phyloP scores from a whole-genome alignment of 2,113 vertebrate species.

The Phoenicopterus ruber region DNA sequence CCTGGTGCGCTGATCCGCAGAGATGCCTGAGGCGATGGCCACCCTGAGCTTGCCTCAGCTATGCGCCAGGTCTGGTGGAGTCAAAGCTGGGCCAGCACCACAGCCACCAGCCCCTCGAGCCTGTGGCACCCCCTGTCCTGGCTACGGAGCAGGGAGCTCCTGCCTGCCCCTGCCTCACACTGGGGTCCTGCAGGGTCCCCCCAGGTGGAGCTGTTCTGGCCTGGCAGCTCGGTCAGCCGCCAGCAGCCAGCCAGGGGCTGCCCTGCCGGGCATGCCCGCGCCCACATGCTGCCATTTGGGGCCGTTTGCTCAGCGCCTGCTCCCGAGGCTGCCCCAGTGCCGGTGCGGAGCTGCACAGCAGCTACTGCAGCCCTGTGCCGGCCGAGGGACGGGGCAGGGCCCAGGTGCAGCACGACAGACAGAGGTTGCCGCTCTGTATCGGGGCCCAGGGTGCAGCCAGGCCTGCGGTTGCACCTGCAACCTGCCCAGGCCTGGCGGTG shows the following conservation, averaged over 20 bases:
- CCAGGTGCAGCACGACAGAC: too few species aligned
- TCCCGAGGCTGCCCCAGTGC: not conserved
- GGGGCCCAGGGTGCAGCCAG: too few species aligned
- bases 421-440: too few species aligned
- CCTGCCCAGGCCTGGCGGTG: not conserved
- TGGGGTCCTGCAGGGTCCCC: fast-evolving
- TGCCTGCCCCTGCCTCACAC: not conserved
- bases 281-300: not conserved
- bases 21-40: not conserved
- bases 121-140: not conserved
- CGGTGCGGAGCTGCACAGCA: fast-evolving
- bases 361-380: not conserved
- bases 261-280: not conserved
- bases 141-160: not conserved
- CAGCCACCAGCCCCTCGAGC: fast-evolving
- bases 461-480: fast-evolving
- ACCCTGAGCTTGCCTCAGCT: not conserved
- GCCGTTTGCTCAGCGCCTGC: not conserved
- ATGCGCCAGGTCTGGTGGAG: fast-evolving
- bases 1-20: fast-evolving
- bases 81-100: not conserved
- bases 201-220: not conserved
- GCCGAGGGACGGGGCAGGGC: fast-evolving
- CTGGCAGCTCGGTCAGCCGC: not conserved
- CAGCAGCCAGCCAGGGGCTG: not conserved